phyloP scores from a whole-genome alignment of 2,888 invertebrate genomes.

The Vannuccia rotundouncinata region DNA sequence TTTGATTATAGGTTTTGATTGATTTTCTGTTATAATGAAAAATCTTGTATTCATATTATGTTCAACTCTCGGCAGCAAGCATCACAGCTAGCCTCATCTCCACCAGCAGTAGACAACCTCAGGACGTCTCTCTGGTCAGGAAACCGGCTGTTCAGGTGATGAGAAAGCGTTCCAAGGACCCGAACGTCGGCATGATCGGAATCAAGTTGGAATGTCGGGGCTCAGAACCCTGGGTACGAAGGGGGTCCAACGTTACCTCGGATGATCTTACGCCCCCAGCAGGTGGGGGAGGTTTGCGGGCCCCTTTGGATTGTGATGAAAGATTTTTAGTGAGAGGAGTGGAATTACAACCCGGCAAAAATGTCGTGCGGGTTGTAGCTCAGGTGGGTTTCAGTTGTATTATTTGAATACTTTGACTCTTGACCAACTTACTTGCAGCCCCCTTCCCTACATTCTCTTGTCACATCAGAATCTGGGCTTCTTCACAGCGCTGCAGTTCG shows the following conservation, averaged over 20 bases:
- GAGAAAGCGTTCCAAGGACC: not conserved
- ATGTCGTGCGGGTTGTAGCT: not conserved
- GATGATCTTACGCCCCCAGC: not conserved
- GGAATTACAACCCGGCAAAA: not conserved
- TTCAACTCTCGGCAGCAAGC: not conserved
- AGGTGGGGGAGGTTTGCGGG: not conserved
- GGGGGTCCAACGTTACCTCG: not conserved
- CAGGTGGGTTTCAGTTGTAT: not conserved
- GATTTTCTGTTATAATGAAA: no score
- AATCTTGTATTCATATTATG: no score
- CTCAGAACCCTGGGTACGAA: not conserved
- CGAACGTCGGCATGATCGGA: not conserved
- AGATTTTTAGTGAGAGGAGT: not conserved
- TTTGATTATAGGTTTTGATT: no score
- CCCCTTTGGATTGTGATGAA: not conserved
- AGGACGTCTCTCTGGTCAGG: no score
- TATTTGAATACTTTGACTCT: not conserved
- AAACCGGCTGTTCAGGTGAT: not conserved
- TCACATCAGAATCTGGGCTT: not conserved
- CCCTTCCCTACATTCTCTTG: no score
- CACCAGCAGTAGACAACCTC: not conserved
- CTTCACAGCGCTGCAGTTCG: not conserved
- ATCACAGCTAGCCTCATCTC: not conserved
- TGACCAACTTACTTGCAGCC: no score
- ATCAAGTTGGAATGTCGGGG: not conserved